A percentile compares a stretch with the other conserved stretches of the same genome.
phyloP scores from a whole-genome alignment of 1,140 invertebrate genomes.

The Bombus pascuorum region DNA sequence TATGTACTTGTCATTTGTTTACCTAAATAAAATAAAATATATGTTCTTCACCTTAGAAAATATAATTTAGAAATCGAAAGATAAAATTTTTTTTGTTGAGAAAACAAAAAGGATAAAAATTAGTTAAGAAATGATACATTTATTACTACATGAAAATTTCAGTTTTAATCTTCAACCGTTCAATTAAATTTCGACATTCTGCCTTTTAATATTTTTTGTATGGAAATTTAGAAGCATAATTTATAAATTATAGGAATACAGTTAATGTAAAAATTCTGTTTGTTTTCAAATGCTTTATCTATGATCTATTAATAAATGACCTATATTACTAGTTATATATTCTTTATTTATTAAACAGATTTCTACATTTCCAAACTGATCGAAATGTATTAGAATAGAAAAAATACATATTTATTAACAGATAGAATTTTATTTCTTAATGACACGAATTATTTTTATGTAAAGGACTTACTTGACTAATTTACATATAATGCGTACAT shows the following conservation, averaged over 20 bases:
- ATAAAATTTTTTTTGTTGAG: not conserved
- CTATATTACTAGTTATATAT: not conserved
- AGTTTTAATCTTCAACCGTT: too few relatives aligned
- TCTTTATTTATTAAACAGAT: too few relatives aligned
- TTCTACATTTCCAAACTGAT: not conserved
- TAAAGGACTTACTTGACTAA: not conserved
- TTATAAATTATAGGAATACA: not conserved
- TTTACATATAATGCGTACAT: not conserved
- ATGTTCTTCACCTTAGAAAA: not conserved
- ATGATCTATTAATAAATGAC: slow-evolving; percentile 1
- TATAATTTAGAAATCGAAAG: not conserved
- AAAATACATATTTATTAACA: not conserved
- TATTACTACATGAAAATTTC: too few relatives aligned
- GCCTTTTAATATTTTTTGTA: too few relatives aligned
- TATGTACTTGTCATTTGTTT: not conserved
- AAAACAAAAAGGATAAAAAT: not conserved
- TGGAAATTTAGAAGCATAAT: not conserved
- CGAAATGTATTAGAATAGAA: not conserved
- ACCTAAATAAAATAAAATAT: not conserved
- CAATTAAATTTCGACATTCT: too few relatives aligned
- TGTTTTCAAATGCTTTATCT: not conserved
- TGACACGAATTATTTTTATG: not conserved
- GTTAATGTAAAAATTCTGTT: not conserved
- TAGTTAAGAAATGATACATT: not conserved
- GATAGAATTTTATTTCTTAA: not conserved